Percentiles rank a stretch among this genome's conserved stretches.
Conservation (phyloP, 2,797 vertebrate species). For the Gallinago solitaria region DNA sequence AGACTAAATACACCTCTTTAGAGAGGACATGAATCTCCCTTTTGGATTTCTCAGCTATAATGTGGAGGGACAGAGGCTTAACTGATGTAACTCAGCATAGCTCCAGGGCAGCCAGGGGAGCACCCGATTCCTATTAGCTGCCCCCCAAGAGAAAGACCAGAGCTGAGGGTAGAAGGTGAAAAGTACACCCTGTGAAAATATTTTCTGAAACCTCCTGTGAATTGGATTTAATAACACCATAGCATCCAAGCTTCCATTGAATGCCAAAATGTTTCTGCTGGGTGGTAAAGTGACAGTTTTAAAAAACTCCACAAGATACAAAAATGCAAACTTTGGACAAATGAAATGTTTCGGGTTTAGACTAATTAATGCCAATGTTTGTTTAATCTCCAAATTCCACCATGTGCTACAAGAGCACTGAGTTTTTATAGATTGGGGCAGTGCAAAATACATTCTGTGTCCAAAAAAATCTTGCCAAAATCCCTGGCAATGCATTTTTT, state of each 20-base stretch:
- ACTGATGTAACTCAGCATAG: not conserved
- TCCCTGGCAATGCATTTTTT: constrained; percentile 40
- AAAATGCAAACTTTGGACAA: constrained; percentile 1
- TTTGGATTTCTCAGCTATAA: not conserved
- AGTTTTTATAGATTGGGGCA: constrained; percentile 41
- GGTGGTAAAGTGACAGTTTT: not conserved
- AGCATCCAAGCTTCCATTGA: not conserved
- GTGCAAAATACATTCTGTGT: constrained; percentile 61
- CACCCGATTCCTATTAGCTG: not conserved
- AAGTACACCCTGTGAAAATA: not conserved
- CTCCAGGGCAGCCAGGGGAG: not conserved
- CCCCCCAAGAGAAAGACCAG: not conserved
- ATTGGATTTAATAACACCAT: not conserved
- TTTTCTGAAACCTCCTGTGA: not conserved
- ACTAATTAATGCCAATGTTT: constrained; percentile 64
- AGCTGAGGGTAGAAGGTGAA: not conserved
- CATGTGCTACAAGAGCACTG: constrained; percentile 2
- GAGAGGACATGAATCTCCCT: not conserved
- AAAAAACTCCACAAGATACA: not conserved
- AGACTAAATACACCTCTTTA: constrained; percentile 44
- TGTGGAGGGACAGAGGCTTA: not conserved
- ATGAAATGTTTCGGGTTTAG: not conserved
- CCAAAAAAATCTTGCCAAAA: constrained; percentile 71
- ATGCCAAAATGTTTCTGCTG: not conserved
- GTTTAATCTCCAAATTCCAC: constrained; percentile 69